Conservation (phyloP, 2,113 vertebrate genomes). For the Myrmophylax atrothorax region DNA sequence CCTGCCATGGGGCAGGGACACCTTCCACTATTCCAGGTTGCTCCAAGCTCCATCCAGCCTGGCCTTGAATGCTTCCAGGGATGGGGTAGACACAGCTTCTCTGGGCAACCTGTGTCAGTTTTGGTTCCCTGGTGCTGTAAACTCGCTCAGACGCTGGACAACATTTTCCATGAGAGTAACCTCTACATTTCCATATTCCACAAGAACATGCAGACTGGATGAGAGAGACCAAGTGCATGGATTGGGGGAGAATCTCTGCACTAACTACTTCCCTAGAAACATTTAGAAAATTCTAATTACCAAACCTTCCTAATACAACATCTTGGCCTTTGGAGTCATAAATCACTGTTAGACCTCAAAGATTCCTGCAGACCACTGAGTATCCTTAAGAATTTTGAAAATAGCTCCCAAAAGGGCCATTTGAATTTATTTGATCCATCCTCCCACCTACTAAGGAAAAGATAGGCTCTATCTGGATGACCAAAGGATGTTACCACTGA, state of each 20-base stretch:
- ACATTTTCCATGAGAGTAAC: background rate
- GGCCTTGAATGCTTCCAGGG: background rate
- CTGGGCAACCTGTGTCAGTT: background rate
- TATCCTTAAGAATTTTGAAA: background rate
- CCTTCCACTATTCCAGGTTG: background rate
- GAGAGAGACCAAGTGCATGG: background rate
- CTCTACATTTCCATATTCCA: background rate
- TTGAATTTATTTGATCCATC: background rate
- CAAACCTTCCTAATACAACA: background rate
- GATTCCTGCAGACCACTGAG: background rate
- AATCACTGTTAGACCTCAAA: background rate
- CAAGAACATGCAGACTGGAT: background rate
- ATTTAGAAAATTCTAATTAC: background rate
- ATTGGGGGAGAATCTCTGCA: background rate
- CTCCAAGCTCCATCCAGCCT: background rate
- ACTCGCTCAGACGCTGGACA: background rate
- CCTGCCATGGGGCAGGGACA: background rate
- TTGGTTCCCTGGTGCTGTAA: background rate
- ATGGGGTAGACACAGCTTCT: background rate
- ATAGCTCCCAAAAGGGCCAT: background rate
- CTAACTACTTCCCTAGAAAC: background rate
- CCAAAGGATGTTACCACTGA: background rate
- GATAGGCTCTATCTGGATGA: background rate
- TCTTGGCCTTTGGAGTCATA: background rate
- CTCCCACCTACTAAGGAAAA: accelerated